Base-by-base conservation (phyloP, 2,797 vertebrate species). In the Notamacropus eugenii region DNA sequence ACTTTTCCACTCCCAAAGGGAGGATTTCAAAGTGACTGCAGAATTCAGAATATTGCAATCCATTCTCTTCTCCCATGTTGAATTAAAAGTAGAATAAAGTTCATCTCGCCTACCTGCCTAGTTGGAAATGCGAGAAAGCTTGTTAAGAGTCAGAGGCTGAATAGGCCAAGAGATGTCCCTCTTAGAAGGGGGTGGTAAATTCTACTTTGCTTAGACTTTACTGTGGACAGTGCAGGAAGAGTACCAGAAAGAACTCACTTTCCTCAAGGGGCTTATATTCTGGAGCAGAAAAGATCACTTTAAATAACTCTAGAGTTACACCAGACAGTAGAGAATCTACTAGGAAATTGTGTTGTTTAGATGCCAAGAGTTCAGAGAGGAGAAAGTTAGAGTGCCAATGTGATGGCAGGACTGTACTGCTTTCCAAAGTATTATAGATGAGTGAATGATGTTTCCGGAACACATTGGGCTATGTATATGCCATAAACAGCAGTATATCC, bases 331-430 rank as follows among this genome's bases (percentile, higher is more conserved):
- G 40, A 92, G 29, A 93, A 40, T 95, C 92, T 92, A 19, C 90
- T 91, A 13, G 87, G 92, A 92, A n/a, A 29, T 87, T 16, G 22
- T 82, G 6, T n/a, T 94, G 14, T 0, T 12, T 2, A 92, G 34
- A 95, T 94, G 94, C 62, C 92, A 91, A 27, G 46, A 95, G 59
- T 34, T 92, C 93, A 94, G 40, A 96, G 31, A 93, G 96, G 67
- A 90, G 94, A 93, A 31, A 93, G 3, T 54, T 54, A 56, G 91
- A 40, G 2, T n/a, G 0, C 54, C 54, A 91, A 94, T 95, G 93
- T 62, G 27, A 16, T 95, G 46, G 46, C 91, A 46, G 5, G 28
- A 40, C 91, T 31, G 29, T 52, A 93, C 59, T 90, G 31, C 55
- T 92, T 95, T 54, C 3, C 6, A 8, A 55, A 91, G 2, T 95